Base-by-base conservation (phyloP, 1,140 invertebrate genomes). In the Trichonephila clavipes region DNA sequence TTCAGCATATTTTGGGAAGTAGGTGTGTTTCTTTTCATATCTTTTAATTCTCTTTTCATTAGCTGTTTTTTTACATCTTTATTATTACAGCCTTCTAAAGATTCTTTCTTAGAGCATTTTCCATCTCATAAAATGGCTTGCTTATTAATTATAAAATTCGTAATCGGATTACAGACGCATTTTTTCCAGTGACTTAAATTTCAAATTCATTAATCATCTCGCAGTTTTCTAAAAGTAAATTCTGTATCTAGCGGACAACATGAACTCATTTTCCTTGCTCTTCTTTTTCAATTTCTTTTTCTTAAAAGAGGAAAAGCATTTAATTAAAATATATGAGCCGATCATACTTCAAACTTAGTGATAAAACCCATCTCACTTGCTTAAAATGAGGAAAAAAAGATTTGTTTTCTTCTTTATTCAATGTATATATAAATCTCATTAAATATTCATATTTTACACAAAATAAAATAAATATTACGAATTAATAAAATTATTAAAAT, bases 261-360 rank as follows among this genome's bases (percentile, higher is more conserved):
- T 64, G 62, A 64, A 19, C 62, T 51, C 62, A 18, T 0, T 64
- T 64, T 64, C 62, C 5, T 18, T 40, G 34, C 0, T 77, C 6
- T 77, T 77, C 40, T 64, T 77, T 77, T 19, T 34, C 4, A 34
- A 77, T 14, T 34, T 77, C 24, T 77, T 14, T 40, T 77, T 40
- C 34, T 77, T 6, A 77, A 40, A 77, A 77, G 14, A 77, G 28
- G 28, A 77, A 18, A 28, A 24, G 28, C n/a, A 34, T 28, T 77
- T 77, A 77, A 77, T 77, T 77, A 77, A 77, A 77, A 34, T 77
- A 28, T 28, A 18, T 77, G 72, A 77, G 72, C 72, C 14, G 72
- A 77, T 40, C 34, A 77, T 40, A 40, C 10, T 77, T 77, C 72
- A 16, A 40, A 77, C 72, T 77, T 28, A 77, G 34, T 40, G 28